Evolutionary conservation across 1,140 invertebrate species (phyloP).

Genomic region (Heliconius himera): DNA sequence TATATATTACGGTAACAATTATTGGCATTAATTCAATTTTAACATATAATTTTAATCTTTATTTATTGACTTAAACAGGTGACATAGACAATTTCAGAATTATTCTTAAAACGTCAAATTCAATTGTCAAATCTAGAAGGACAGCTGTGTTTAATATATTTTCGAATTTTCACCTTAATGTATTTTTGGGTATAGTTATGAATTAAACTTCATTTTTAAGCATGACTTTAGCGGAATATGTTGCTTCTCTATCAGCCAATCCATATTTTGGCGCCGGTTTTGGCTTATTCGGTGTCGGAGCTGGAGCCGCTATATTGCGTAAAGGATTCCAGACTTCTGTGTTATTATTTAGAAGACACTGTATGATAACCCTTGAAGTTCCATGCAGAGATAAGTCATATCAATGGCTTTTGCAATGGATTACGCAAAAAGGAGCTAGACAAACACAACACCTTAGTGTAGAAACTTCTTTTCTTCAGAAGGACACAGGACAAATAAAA

Average conservation of each 20-base stretch:
- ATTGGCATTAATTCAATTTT: too few relatives aligned
- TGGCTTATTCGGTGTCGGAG: slow-evolving; percentile 96
- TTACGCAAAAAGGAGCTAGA: slow-evolving; percentile 91
- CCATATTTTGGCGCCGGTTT: slow-evolving; percentile 99
- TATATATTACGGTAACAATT: too few relatives aligned
- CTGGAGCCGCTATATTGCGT: slow-evolving; percentile 91
- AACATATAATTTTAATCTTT: background rate
- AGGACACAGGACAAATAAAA: slow-evolving; percentile 94
- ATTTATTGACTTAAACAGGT: background rate
- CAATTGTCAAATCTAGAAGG: background rate
- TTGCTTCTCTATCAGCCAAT: slow-evolving; percentile 93
- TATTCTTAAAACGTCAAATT: background rate
- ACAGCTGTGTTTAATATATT: background rate
- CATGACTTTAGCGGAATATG: slow-evolving; percentile 88
- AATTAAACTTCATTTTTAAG: slow-evolving; percentile 15
- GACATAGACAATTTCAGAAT: background rate
- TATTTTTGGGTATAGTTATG: background rate
- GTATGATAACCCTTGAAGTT: slow-evolving; percentile 97
- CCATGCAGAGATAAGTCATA: slow-evolving; percentile 98
- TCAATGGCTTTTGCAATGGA: slow-evolving; percentile 97
- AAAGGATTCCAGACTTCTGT: slow-evolving; percentile 91
- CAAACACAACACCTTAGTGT: slow-evolving; percentile 97
- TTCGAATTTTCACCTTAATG: background rate
- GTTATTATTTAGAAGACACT: slow-evolving; percentile 94
- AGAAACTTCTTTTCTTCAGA: slow-evolving; percentile 95